A percentile compares a stretch with the other conserved stretches of the same genome.
phyloP scores from a whole-genome alignment of 1,140 invertebrate species.

The Coenobita brevimanus region DNA sequence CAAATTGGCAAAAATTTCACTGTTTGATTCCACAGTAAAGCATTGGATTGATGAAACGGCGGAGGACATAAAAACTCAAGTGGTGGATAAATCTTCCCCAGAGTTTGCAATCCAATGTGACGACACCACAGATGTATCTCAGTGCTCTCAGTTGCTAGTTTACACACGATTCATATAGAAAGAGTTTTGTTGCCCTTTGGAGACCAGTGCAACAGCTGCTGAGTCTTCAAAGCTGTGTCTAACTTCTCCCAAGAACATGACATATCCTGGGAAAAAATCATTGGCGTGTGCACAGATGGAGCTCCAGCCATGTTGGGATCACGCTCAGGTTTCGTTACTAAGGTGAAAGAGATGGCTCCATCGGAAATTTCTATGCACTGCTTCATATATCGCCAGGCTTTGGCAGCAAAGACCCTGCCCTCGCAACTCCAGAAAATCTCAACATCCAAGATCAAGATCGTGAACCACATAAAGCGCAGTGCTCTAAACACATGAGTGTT shows the following conservation, averaged over 20 bases:
- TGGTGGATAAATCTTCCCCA: neutral
- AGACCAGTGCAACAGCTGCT: too few relatives aligned
- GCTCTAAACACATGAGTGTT: constrained; percentile 7
- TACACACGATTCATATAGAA: too few relatives aligned
- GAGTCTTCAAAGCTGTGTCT: neutral
- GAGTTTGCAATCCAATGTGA: constrained; percentile 34
- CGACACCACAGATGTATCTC: constrained; percentile 32
- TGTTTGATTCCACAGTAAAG: too few relatives aligned
- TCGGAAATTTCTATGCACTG: neutral
- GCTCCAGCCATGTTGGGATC: too few relatives aligned
- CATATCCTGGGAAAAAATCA: constrained; percentile 16
- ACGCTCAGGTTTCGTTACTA: constrained; percentile 3
- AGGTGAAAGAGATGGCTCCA: too few relatives aligned
- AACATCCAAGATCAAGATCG: neutral
- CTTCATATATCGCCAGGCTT: constrained; percentile 2
- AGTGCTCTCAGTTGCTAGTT: too few relatives aligned
- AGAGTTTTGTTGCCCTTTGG: too few relatives aligned
- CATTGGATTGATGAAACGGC: constrained; percentile 30
- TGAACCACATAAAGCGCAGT: constrained; percentile 14
- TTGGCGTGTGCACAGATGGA: neutral
- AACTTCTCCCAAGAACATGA: neutral
- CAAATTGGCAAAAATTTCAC: too few relatives aligned
- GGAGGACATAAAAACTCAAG: constrained; percentile 42
- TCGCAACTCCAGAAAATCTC: neutral
- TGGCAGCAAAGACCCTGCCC: too few relatives aligned